Evolutionary conservation across 2,113 vertebrate species (phyloP).

Genomic region (Tichodroma muraria): DNA sequence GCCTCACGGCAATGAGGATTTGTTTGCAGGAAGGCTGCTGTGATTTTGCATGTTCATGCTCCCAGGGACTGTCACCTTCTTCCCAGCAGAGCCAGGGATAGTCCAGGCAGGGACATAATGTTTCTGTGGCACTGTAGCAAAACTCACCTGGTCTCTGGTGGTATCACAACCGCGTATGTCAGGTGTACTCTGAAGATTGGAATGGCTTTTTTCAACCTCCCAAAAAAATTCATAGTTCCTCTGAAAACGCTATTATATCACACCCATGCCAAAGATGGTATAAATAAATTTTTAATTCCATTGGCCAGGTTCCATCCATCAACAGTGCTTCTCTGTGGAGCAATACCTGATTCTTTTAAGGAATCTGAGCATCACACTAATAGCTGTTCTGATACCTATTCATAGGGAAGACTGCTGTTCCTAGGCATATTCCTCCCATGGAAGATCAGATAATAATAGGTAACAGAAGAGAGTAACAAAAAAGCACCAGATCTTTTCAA

Average conservation of each 20-base stretch:
- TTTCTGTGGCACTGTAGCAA: not conserved
- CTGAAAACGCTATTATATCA: not conserved
- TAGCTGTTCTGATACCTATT: not conserved
- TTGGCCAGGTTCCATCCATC: not conserved
- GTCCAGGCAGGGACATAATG: not conserved
- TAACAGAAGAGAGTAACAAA: not conserved
- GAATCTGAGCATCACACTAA: not conserved
- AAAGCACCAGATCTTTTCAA: not conserved
- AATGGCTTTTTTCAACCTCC: not conserved
- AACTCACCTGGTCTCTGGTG: not conserved
- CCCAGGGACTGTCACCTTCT: not conserved
- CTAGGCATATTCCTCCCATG: not conserved
- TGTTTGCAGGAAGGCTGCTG: not conserved
- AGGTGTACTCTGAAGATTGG: not conserved
- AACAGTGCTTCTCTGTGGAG: not conserved
- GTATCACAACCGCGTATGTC: not conserved
- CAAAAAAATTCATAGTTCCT: not conserved
- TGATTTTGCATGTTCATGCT: not conserved
- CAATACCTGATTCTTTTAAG: not conserved
- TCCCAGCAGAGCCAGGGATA: not conserved
- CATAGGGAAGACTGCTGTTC: not conserved
- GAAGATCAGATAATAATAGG: not conserved
- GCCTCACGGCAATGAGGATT: rapidly evolving
- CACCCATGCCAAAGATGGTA: not conserved
- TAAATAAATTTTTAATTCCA: not conserved